These are phyloP conservation scores for Elymnias hypermnestra DNA, from an alignment of 1,140 invertebrate genomes.

Conservation along the genomic window DNA sequence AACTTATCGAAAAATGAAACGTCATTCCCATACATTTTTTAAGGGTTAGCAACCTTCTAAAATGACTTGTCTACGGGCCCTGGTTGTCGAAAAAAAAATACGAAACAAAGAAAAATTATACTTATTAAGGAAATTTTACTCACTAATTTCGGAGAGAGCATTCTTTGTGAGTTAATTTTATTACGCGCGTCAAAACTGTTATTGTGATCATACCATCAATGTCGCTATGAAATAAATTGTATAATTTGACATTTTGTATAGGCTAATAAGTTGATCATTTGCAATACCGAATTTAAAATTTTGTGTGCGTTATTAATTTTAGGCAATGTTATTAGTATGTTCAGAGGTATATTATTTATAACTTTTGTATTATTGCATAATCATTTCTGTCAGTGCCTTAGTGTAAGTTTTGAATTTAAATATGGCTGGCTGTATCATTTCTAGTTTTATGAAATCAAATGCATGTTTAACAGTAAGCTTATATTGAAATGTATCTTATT, in stretches of 20 bases:
- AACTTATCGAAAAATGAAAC: no score
- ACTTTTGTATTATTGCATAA: conserved; percentile 59
- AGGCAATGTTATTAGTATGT: conserved; percentile 65
- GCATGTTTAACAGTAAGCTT: conserved; percentile 31
- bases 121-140: no score
- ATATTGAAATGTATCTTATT: conserved; percentile 21
- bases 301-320: conserved; percentile 41
- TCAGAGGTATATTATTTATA: conserved; percentile 59
- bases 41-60: no score
- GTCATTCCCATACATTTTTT: no score
- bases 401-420: conserved; percentile 32
- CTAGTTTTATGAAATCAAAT: conserved; percentile 37
- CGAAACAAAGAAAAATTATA: no score
- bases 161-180: no score
- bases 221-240: no score
- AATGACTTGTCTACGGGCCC: no score
- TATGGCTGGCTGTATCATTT: conserved; percentile 54
- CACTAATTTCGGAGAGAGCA: no score
- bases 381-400: conserved; percentile 52
- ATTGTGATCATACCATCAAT: conserved; percentile 20
- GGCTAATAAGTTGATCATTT: conserved; percentile 13
- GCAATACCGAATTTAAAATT: conserved; percentile 37
- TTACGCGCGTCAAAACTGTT: conserved; percentile 7
- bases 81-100: no score
- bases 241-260: conserved; percentile 10